These are phyloP conservation scores for Melangyna quadrimaculata DNA, from an alignment of 2,888 invertebrate species.

Conservation along the genomic window DNA sequence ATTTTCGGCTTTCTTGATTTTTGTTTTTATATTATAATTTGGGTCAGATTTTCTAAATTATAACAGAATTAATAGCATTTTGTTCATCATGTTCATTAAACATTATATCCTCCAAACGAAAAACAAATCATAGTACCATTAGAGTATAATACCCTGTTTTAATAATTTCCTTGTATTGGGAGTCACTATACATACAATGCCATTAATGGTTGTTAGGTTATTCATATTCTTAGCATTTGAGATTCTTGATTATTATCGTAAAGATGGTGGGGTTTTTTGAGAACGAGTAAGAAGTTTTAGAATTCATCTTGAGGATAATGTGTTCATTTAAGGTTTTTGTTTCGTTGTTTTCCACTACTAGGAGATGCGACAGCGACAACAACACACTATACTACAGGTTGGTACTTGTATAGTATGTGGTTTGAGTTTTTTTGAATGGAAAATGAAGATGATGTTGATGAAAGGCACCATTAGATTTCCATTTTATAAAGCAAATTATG, in stretches of 20 bases:
- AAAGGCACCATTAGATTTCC: constrained; percentile 2
- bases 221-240: constrained; percentile 67
- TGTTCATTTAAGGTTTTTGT: constrained; percentile 48
- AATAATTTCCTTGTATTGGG: constrained; percentile 3
- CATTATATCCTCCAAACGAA: too few species aligned
- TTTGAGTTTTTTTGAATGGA: background rate
- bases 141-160: too few species aligned
- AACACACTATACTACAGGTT: background rate
- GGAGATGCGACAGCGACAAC: background rate
- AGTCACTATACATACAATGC: constrained; percentile 32
- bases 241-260: constrained; percentile 64
- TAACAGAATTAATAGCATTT: too few species aligned
- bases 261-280: constrained; percentile 19
- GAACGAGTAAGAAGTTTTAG: constrained; percentile 40
- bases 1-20: too few species aligned
- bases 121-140: too few species aligned
- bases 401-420: background rate
- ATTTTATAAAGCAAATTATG: constrained; percentile 1
- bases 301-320: constrained; percentile 62
- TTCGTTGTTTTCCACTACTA: constrained; percentile 26
- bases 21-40: too few species aligned
- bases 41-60: too few species aligned
- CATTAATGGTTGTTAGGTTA: constrained; percentile 68
- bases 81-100: too few species aligned
- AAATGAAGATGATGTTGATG: background rate